A percentile compares a stretch with the other conserved stretches of the same genome.
Conservation (phyloP, 1,140 invertebrate species). For the Trichogramma pretiosum region DNA sequence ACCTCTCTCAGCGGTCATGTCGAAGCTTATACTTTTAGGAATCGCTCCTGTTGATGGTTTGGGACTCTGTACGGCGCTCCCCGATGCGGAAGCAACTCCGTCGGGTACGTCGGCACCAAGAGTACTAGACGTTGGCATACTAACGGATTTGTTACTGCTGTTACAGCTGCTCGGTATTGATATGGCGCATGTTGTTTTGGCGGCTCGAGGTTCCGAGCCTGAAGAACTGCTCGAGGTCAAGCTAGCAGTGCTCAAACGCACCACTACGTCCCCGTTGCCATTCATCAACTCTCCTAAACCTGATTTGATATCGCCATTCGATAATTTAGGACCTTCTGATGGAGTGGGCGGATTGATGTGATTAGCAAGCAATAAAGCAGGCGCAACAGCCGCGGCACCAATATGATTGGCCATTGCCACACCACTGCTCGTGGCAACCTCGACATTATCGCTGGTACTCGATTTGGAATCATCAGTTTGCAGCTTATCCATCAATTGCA, state of each 20-base stretch:
- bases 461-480: conserved; percentile 30
- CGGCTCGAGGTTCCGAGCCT: conserved; percentile 29
- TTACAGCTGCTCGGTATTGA: conserved; percentile 12
- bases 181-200: conserved; percentile 25
- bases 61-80: conserved; percentile 8
- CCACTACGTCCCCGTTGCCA: conserved; percentile 23
- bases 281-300: conserved; percentile 7
- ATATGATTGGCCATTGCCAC: conserved; percentile 18
- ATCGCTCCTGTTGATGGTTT: conserved; percentile 69
- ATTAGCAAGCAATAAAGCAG: conserved; percentile 32
- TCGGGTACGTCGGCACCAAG: conserved; percentile 28
- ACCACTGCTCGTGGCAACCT: conserved; percentile 11
- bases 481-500: conserved; percentile 35
- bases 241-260: conserved; percentile 43
- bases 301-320: conserved; percentile 32
- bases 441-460: conserved; percentile 25
- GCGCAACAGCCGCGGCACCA: conserved; percentile 6
- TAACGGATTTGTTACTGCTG: conserved; percentile 14
- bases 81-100: conserved; percentile 11
- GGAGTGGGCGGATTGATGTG: conserved; percentile 28
- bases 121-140: conserved; percentile 24
- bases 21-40: conserved; percentile 86
- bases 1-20: conserved; percentile 77
- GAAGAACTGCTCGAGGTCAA: conserved; percentile 47
- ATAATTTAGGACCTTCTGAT: conserved; percentile 26